Conservation (phyloP, 2,797 vertebrate species). For the Sardinella longiceps region DNA sequence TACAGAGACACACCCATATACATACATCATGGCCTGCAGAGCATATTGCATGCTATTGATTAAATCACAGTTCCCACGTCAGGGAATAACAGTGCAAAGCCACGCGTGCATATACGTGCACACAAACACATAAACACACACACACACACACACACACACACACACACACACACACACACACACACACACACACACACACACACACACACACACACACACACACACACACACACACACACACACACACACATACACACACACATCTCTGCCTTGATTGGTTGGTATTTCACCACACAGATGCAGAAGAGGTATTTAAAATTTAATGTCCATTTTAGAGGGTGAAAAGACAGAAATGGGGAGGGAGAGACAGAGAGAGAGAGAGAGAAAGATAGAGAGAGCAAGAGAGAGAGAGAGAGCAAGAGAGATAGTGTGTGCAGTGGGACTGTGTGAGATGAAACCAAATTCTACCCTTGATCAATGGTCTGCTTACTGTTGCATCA, state of each 20-base stretch:
- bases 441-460: conserved; percentile 12
- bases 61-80: not conserved
- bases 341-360: not conserved
- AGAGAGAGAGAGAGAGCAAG: not conserved
- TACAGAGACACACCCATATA: not conserved
- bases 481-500: conserved; percentile 44
- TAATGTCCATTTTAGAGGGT: conserved; percentile 18
- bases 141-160: not conserved
- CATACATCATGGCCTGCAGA: not conserved
- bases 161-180: not conserved
- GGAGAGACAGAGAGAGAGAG: no score
- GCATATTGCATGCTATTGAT: not conserved
- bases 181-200: not conserved
- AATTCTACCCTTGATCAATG: conserved; percentile 56
- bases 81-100: not conserved
- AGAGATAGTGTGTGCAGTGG: no score
- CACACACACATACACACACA: not conserved
- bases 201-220: not conserved
- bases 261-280: not conserved
- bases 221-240: not conserved
- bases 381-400: no score
- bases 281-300: not conserved
- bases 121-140: no score
- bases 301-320: conserved; percentile 16
- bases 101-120: no score